Percentiles rank a stretch among this genome's conserved stretches.
Evolutionary conservation across 2,888 invertebrate genomes (phyloP).

Genomic region (Heliothis peltigera): DNA sequence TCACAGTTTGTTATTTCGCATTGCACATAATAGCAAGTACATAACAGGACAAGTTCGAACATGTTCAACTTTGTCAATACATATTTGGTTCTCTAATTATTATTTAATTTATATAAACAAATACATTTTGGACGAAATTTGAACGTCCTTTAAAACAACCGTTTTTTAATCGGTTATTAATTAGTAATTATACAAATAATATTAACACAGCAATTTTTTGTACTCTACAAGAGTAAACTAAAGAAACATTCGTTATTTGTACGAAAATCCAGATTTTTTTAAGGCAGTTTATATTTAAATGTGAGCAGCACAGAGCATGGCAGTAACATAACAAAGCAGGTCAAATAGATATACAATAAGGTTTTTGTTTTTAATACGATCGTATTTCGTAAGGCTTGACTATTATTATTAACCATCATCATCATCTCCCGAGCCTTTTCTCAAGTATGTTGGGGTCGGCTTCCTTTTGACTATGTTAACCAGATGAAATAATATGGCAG

Average conservation of each 20-base stretch:
- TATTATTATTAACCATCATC: too few relatives aligned
- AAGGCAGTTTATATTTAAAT: too few relatives aligned
- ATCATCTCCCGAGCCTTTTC: too few relatives aligned
- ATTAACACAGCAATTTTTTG: constrained; percentile 57
- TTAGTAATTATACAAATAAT: constrained; percentile 11
- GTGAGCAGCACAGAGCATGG: not conserved
- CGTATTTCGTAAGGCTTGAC: not conserved
- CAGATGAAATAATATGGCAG: not conserved
- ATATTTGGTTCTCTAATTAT: constrained; percentile 49
- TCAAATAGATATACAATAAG: not conserved
- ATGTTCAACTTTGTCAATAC: constrained; percentile 26
- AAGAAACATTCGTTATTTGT: constrained; percentile 25
- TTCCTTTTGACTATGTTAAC: not conserved
- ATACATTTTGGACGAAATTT: constrained; percentile 33
- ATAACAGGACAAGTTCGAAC: constrained; percentile 30
- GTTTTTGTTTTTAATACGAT: not conserved
- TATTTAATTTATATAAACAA: constrained; percentile 20
- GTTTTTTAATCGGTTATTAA: constrained; percentile 18
- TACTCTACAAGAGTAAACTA: constrained; percentile 70
- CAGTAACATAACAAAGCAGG: constrained; percentile 16
- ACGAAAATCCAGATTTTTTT: constrained; percentile 35
- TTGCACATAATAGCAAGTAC: constrained; percentile 63
- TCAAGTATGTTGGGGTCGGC: too few relatives aligned
- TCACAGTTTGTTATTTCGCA: constrained; percentile 79
- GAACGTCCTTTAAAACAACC: constrained; percentile 17